A percentile compares a stretch with the other conserved stretches of the same genome.
Conservation (phyloP, 2,888 invertebrate species). For the Drosophila mulleri region DNA sequence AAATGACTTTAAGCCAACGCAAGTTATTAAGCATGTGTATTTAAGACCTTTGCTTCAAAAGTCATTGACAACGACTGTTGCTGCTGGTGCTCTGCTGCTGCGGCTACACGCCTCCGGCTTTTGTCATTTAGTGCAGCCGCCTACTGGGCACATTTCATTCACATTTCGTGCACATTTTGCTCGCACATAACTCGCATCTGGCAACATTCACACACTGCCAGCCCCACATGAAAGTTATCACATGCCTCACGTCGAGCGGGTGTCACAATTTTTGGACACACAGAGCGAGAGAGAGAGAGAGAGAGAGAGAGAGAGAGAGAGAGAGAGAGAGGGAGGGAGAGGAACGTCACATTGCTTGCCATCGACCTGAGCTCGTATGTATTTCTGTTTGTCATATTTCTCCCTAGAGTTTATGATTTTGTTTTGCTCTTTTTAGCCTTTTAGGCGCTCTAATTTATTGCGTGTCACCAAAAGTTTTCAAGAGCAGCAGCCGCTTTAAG, state of each 20-base stretch:
- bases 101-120: background rate
- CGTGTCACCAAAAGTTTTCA: constrained; percentile 4
- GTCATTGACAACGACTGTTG: constrained; percentile 17
- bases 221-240: constrained; percentile 35
- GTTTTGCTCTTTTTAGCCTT: constrained; percentile 5
- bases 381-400: constrained; percentile 31
- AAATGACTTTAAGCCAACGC: constrained; percentile 17
- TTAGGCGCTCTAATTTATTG: constrained; percentile 1
- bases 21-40: constrained; percentile 1
- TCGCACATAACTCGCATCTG: constrained; percentile 50
- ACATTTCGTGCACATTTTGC: constrained; percentile 39
- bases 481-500: constrained; percentile 10
- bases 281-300: background rate
- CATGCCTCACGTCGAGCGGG: constrained; percentile 6
- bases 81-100: too few species aligned
- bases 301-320: background rate
- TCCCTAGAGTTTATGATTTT: background rate
- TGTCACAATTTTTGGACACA: constrained; percentile 28
- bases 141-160: constrained; percentile 30
- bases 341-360: constrained; percentile 29
- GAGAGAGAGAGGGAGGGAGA: background rate
- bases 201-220: constrained; percentile 21
- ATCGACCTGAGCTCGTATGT: constrained; percentile 32
- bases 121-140: constrained; percentile 24
- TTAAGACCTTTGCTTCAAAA: constrained; percentile 18